These are phyloP conservation scores for Pantherophis alleghaniensis DNA, from an alignment of 2,797 vertebrate genomes.

Conservation along the genomic window DNA sequence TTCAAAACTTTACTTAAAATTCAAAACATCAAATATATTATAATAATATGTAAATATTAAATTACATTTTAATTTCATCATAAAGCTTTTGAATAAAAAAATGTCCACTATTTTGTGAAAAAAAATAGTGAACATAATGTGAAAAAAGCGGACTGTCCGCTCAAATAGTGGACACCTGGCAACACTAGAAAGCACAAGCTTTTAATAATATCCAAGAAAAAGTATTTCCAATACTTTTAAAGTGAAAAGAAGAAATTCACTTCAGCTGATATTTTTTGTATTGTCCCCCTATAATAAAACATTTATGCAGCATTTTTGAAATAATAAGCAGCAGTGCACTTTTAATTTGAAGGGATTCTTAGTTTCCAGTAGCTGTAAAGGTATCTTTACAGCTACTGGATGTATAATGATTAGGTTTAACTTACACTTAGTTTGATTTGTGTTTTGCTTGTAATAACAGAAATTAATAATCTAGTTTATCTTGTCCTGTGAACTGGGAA, in stretches of 20 bases:
- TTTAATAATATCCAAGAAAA: slow-evolving; percentile 71
- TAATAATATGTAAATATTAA: too few species aligned
- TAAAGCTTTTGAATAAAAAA: too few species aligned
- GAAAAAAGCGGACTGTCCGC: too few species aligned
- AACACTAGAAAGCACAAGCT: slow-evolving; percentile 51
- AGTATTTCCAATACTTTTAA: slow-evolving; percentile 62
- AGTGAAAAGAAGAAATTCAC: slow-evolving; percentile 65
- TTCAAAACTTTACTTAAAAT: too few species aligned
- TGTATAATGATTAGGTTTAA: slow-evolving; percentile 22
- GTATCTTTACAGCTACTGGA: slow-evolving; percentile 29
- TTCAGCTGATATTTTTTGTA: slow-evolving; percentile 60
- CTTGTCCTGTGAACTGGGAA: slow-evolving; percentile 46
- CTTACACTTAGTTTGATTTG: background rate
- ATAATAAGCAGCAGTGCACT: slow-evolving; percentile 62
- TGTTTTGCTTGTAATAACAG: slow-evolving; percentile 56
- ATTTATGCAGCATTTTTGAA: slow-evolving; percentile 65
- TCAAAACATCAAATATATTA: too few species aligned
- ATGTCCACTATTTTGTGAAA: too few species aligned
- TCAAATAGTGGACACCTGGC: too few species aligned
- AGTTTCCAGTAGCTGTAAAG: slow-evolving; percentile 43
- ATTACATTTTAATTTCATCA: too few species aligned
- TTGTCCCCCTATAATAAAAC: slow-evolving; percentile 60
- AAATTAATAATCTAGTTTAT: slow-evolving; percentile 49
- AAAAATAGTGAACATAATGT: too few species aligned
- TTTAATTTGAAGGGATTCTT: slow-evolving; percentile 53